Evolutionary conservation across 2,888 invertebrate genomes (phyloP).

Genomic region (Ophion costatus): DNA sequence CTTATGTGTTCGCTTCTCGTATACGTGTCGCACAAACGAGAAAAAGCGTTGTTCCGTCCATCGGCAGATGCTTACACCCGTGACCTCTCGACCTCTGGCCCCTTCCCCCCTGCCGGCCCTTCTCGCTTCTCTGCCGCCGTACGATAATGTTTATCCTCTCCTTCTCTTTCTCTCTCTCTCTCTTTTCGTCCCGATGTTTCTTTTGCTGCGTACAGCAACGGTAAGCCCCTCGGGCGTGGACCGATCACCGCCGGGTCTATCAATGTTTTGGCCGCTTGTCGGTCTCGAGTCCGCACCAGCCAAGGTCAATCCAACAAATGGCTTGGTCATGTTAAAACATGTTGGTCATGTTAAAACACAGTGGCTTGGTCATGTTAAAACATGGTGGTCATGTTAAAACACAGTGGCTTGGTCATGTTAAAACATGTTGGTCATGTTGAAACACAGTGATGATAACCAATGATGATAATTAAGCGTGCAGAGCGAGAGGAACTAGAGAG

Average conservation of each 20-base stretch:
- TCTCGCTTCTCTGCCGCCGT: background rate
- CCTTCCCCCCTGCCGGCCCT: conserved; percentile 8
- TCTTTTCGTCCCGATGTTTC: background rate
- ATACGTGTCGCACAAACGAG: conserved; percentile 44
- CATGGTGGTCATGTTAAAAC: too few relatives aligned
- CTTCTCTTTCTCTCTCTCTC: conserved; percentile 15
- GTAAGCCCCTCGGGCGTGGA: conserved; percentile 15
- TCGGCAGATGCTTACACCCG: conserved; percentile 62
- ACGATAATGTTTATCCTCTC: background rate
- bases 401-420: too few relatives aligned
- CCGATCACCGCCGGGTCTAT: background rate
- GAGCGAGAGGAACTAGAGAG: too few relatives aligned
- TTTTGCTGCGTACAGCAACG: background rate
- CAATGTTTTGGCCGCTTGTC: conserved; percentile 14
- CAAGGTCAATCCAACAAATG: too few relatives aligned
- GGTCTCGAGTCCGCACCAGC: background rate
- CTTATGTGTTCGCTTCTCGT: conserved; percentile 24
- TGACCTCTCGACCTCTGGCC: conserved; percentile 55
- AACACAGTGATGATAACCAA: too few relatives aligned
- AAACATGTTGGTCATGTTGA: too few relatives aligned
- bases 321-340: too few relatives aligned
- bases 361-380: too few relatives aligned
- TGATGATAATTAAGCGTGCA: too few relatives aligned
- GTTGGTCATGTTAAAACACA: too few relatives aligned
- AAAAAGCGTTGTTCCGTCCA: conserved; percentile 54